Base-by-base conservation (phyloP, 2,113 vertebrate species). In the Salvelinus fontinalis region DNA sequence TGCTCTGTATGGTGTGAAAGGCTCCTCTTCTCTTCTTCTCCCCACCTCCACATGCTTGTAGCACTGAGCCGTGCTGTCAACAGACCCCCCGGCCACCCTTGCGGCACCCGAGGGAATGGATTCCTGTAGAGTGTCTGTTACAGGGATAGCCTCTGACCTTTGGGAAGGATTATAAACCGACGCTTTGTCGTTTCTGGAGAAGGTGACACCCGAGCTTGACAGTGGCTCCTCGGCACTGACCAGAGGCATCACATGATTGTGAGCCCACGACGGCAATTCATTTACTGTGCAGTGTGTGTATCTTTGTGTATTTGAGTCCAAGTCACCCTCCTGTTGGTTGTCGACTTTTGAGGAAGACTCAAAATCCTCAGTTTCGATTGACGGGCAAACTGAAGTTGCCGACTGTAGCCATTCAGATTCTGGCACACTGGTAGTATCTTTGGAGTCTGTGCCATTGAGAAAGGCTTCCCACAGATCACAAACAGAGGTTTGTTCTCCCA, bases 371-470 rank as follows among this genome's bases (percentile, higher is more conserved):
- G 75, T 83, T 39, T 83, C 74, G 31, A 87, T 86, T 12, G 84
- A 83, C 49, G 86, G 85, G 22, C 83, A 87, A 64, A 91, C 84
- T 0, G 70, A 85, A 0, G 85, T 71, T 9, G 90, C 88, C 66
- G 83, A 84, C 84, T 91, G 91, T 77, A 89, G 81, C 87, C 90
- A 90, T 7, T 89, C 89, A n/a, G 91, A 89, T 77, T 92, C 88
- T 0, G 85, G 77, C 67, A 90, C 71, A 12, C 49, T 70, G 13
- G 80, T 76, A 20, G 77, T 79, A 29, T 83, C 83, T 24, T 66
- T 70, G 22, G 48, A 71, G 75, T 76, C 48, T 0, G 83, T 62
- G 18, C 72, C 67, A 0, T 83, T 84, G 18, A 74, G 77, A 79
- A 91, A 88, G 26, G 68, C 65, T 64, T 85, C 71, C 89, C 87